Base-by-base conservation (phyloP, 1,140 invertebrate species). In the Phymorhynchus buccinoides region DNA sequence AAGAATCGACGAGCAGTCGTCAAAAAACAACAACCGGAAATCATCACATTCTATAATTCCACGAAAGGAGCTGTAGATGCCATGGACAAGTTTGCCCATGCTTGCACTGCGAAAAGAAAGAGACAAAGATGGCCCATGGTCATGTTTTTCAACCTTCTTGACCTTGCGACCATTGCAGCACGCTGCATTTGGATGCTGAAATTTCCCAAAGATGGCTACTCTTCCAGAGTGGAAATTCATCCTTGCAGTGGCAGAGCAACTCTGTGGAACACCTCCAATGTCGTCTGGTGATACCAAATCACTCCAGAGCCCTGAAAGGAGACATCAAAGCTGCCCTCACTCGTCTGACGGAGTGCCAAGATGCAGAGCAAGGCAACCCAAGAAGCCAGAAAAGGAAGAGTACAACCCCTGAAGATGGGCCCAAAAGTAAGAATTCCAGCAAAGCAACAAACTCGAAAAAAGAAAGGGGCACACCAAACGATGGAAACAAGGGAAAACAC, bases 51-150 rank as follows among this genome's bases (percentile, higher is more conserved):
- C 68, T 94, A 94, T 87, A 93, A 93, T 87, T 84, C 83, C 48
- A 93, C 91, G 3, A 95, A 94, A 91, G 91, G 92, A 56, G 93
- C 92, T 68, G 93, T 94, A 1, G 93, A 94, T 85, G 90, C 87
- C 9, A 82, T 94, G 32, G 87, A 90, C 84, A 52, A 88, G 56
- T 27, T 88, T 39, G 79, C 85, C 37, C 41, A 35, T 78, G 84
- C 56, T n/a, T 87, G 85, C 80, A 86, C 87, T 3, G 84, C 66
- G 22, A 85, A 79, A 85, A 18, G 89, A 80, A 86, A 86, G 52
- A 87, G 79, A 18, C 85, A 84, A n/a, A 42, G 87, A 42, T 90
- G 89, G 89, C 85, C 88, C 41, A 80, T 90, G 77, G 71, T 84
- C 3, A 52, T 87, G 27, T 89, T 90, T 75, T 87, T 68, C 73